Evolutionary conservation across 2,888 invertebrate species (phyloP), one percentile per base, ranked within the genome.

Genomic region (Amitus sp.): DNA sequence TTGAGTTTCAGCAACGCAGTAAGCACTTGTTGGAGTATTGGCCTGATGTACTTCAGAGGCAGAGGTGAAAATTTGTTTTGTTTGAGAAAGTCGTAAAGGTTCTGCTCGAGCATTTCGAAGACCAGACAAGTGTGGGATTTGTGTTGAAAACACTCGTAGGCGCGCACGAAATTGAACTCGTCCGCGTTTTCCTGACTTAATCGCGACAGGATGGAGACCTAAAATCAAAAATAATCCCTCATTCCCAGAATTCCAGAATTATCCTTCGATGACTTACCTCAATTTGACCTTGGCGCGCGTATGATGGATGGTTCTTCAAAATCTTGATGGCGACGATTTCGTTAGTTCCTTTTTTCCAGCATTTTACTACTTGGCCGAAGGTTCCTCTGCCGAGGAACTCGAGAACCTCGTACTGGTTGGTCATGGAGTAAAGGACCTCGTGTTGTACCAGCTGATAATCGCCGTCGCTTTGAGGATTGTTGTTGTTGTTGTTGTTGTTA

Each of bases 301-400:
- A 99, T 75, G 98, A 98, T 70, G 99, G 99, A 86, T 99, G 99
- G 87, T 99, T 99, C 87, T 99, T 99, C 62, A 99, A 87, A 83
- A 99, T 99, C 87, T 99, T 99, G 84, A 99, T 99, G 82, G 99
- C 99, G 78, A 99, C 98, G 82, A 99, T 98, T 85, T 99, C 98
- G 83, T 97, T 99, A 76, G 99, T 99, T 83, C 98, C 98, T 83
- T 98, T 98, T 86, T 99, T 99, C 98, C 99, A 99, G 85, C 99
- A 99, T 86, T 99, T 99, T 81, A 99, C 99, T 80, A 99, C 99
- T 84, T 91, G 89, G 69, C 98, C 98, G 86, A 99, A 99, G 72
- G 98, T 99, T 77, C 99, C 99, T 73, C 99, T 92, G 73, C 99
- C 99, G 80, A 99, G 89, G 86, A 99, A 99, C 86, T 99, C 98